A percentile compares a stretch with the other conserved stretches of the same genome.
These are phyloP conservation scores for Chiloscyllium punctatum DNA, from an alignment of 2,797 vertebrate genomes.

Conservation along the genomic window DNA sequence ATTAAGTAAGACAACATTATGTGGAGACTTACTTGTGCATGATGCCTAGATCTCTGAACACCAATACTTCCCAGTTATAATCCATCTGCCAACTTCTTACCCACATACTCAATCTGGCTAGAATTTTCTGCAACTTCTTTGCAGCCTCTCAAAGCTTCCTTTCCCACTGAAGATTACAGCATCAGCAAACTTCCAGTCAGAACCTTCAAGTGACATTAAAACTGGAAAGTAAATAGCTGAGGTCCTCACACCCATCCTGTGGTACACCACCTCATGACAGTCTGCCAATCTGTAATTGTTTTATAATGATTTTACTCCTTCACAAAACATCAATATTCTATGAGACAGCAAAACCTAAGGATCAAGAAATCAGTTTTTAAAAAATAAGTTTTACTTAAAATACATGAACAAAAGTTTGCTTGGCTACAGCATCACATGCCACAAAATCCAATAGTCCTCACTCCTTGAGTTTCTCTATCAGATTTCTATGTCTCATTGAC, in stretches of 20 bases:
- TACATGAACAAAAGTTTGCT: neutral
- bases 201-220: neutral
- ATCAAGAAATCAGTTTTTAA: neutral
- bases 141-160: too few species aligned
- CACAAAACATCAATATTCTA: neutral
- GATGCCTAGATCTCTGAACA: too few species aligned
- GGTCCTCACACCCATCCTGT: too few species aligned
- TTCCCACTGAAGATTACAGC: too few species aligned
- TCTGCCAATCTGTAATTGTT: neutral
- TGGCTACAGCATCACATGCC: neutral
- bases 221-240: neutral
- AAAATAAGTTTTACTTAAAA: neutral
- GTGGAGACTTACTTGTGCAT: too few species aligned
- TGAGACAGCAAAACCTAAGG: neutral
- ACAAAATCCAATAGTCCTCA: neutral
- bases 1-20: too few species aligned
- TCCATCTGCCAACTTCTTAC: too few species aligned
- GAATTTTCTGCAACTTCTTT: too few species aligned
- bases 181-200: neutral
- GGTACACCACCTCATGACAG: neutral
- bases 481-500: neutral
- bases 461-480: neutral
- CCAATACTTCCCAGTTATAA: too few species aligned
- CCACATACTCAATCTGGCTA: too few species aligned
- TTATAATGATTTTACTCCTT: neutral